Evolutionary conservation across 2,888 invertebrate genomes (phyloP).

Genomic region (Mimas tiliae): DNA sequence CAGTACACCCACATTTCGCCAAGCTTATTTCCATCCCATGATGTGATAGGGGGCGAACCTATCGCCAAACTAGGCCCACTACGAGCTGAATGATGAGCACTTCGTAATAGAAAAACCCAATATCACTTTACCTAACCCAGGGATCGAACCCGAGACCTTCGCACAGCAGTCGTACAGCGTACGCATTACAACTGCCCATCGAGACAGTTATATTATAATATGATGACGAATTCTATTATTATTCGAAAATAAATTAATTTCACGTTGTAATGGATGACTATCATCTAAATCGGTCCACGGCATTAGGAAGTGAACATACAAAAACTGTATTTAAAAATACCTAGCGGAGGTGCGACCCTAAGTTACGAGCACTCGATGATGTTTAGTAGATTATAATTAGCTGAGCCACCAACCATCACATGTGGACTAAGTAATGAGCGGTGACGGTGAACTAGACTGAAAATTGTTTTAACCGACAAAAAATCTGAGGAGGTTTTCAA

Average conservation of each 20-base stretch:
- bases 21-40: too few species aligned
- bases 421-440: conserved; percentile 37
- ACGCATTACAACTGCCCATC: too few species aligned
- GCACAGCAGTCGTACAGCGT: too few species aligned
- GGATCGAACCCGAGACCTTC: too few species aligned
- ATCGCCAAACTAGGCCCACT: too few species aligned
- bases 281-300: conserved; percentile 50
- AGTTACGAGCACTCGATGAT: conserved; percentile 78
- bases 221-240: not conserved
- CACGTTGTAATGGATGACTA: not conserved
- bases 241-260: not conserved
- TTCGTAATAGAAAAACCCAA: too few species aligned
- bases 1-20: too few species aligned
- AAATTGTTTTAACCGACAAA: not conserved
- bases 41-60: too few species aligned
- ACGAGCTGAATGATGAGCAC: too few species aligned
- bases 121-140: too few species aligned
- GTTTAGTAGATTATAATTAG: conserved; percentile 84
- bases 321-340: conserved; percentile 71
- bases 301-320: conserved; percentile 59
- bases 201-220: too few species aligned
- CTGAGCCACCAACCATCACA: conserved; percentile 63
- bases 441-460: not conserved
- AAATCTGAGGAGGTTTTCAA: not conserved
- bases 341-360: conserved; percentile 73